Conservation (phyloP, 2,888 invertebrate species). For the Caenorhabditis japonica region DNA sequence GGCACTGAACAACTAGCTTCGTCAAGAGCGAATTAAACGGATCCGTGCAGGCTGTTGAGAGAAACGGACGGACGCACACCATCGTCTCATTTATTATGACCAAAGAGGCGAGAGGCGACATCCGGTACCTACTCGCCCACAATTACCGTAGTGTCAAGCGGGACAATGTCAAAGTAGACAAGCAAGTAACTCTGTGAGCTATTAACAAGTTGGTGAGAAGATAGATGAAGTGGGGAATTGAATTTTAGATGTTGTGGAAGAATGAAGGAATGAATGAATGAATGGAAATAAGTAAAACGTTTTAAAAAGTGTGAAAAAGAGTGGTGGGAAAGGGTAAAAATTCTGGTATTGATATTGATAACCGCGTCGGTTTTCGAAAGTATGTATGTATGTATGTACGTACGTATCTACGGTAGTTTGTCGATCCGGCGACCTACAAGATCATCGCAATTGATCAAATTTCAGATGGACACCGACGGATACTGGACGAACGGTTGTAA, state of each 20-base stretch:
- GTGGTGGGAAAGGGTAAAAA: background rate
- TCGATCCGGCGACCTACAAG: slow-evolving; percentile 43
- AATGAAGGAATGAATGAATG: background rate
- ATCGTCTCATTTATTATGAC: slow-evolving; percentile 56
- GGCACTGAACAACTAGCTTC: slow-evolving; percentile 48
- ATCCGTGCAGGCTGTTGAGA: slow-evolving; percentile 23
- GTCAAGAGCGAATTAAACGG: slow-evolving; percentile 23
- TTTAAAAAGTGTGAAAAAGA: background rate
- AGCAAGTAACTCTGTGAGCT: slow-evolving; percentile 28
- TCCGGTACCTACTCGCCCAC: slow-evolving; percentile 43
- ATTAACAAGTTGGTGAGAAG: slow-evolving; percentile 48
- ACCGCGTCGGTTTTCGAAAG: too few relatives aligned
- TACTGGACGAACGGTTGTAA: slow-evolving; percentile 39
- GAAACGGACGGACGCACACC: slow-evolving; percentile 39
- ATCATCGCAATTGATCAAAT: slow-evolving; percentile 49
- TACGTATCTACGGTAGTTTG: slow-evolving; percentile 51
- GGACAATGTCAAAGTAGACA: slow-evolving; percentile 36
- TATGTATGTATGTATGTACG: too few relatives aligned
- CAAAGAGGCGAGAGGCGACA: slow-evolving; percentile 13
- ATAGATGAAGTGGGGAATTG: slow-evolving; percentile 11
- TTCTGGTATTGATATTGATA: too few relatives aligned
- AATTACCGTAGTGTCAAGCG: slow-evolving; percentile 52
- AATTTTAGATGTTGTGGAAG: slow-evolving; percentile 31
- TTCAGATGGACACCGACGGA: slow-evolving; percentile 40
- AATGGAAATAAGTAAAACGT: background rate